Conservation (phyloP, 2,797 vertebrate species). For the Emydoidea blandingii region DNA sequence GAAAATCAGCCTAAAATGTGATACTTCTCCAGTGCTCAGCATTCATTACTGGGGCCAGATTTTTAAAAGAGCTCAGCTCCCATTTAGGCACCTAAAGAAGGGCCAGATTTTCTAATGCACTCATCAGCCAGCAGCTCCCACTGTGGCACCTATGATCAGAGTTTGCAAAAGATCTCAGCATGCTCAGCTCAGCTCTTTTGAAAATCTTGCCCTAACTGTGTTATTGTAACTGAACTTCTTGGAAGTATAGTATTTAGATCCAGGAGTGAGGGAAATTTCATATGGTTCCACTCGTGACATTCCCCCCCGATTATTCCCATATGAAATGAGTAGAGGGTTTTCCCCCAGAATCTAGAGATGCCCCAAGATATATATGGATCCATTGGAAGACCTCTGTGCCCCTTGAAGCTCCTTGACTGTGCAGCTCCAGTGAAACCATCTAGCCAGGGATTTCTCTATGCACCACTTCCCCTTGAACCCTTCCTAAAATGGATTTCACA, state of each 20-base stretch:
- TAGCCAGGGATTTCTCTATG: not conserved
- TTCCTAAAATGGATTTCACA: not conserved
- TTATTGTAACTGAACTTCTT: conserved; percentile 18
- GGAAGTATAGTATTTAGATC: not conserved
- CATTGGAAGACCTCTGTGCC: not conserved
- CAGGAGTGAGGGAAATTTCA: not conserved
- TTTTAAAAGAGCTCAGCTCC: conserved; percentile 22
- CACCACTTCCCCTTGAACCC: not conserved
- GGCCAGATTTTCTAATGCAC: not conserved
- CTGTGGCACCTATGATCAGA: not conserved
- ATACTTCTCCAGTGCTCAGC: not conserved
- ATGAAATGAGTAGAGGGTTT: not conserved
- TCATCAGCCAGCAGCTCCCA: not conserved
- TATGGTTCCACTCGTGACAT: not conserved
- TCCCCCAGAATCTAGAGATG: not conserved
- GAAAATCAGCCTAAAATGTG: not conserved
- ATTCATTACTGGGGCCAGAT: not conserved
- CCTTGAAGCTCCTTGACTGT: not conserved
- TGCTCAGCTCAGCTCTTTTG: conserved; percentile 7
- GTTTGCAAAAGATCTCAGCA: not conserved
- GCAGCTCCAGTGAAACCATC: not conserved
- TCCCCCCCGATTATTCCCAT: not conserved
- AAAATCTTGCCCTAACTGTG: conserved; percentile 7
- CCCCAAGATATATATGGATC: not conserved
- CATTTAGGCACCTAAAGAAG: rapidly evolving